Percentiles rank a stretch among this genome's conserved stretches.
Conservation (phyloP, 2,797 vertebrate species). For the Catostomus latipinnis region DNA sequence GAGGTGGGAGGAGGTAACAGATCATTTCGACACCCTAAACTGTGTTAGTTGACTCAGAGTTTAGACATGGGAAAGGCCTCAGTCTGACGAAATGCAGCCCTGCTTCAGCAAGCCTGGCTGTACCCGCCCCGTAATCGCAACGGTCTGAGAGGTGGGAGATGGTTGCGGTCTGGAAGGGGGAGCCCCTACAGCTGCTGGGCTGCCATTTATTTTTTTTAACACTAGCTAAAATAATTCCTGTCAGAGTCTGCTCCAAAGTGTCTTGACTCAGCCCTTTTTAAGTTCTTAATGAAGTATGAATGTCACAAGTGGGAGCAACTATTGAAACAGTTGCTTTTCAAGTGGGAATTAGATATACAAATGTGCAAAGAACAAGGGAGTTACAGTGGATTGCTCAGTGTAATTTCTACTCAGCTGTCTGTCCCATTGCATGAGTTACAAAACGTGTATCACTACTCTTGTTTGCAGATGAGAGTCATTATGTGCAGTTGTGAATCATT, state of each 20-base stretch:
- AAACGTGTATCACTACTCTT: neutral
- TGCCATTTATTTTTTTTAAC: constrained; percentile 81
- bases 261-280: constrained; percentile 72
- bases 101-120: constrained; percentile 67
- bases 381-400: neutral
- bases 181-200: constrained; percentile 67
- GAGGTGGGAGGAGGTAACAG: constrained; percentile 70
- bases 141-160: constrained; percentile 70
- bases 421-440: neutral
- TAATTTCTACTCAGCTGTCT: neutral
- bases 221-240: constrained; percentile 79
- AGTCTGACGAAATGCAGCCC: constrained; percentile 78
- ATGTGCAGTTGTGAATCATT: too few species aligned
- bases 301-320: constrained; percentile 66
- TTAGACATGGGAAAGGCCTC: constrained; percentile 78
- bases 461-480: neutral
- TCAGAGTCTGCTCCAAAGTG: constrained; percentile 74
- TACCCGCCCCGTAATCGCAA: constrained; percentile 57
- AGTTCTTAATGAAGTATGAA: constrained; percentile 72
- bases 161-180: constrained; percentile 71
- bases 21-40: constrained; percentile 75
- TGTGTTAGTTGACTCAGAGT: constrained; percentile 74
- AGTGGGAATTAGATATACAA: constrained; percentile 60
- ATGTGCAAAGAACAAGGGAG: neutral
- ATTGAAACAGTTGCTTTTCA: constrained; percentile 72